Evolutionary conservation across 2,797 vertebrate genomes (phyloP).

Genomic region (Heteromormyrus szaboi): DNA sequence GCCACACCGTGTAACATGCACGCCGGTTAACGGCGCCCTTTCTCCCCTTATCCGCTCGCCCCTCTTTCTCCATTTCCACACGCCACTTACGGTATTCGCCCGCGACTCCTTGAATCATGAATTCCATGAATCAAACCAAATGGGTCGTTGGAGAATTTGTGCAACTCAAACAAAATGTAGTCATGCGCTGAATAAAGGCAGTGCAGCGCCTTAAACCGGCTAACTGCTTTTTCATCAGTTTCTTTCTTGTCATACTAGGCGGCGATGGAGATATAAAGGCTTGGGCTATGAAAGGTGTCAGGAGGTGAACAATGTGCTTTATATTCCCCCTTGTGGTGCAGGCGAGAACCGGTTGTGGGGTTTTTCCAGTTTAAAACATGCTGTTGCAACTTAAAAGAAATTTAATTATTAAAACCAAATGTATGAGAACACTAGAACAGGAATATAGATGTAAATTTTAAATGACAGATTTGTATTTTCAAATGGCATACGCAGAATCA

Average conservation of each 20-base stretch:
- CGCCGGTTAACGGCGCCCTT: background rate
- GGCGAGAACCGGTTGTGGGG: background rate
- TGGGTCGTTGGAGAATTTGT: background rate
- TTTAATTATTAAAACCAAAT: background rate
- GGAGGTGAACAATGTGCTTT: background rate
- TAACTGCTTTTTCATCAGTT: background rate
- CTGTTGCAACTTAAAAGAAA: background rate
- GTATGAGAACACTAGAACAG: background rate
- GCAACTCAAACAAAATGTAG: background rate
- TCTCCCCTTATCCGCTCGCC: background rate
- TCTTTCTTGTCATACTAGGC: background rate
- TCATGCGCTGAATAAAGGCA: background rate
- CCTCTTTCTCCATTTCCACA: background rate
- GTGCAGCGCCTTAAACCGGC: background rate
- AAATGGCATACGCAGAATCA: background rate
- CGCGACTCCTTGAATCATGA: background rate
- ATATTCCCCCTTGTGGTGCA: slow-evolving; percentile 9
- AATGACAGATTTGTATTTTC: background rate
- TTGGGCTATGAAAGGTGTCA: background rate
- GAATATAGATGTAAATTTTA: background rate
- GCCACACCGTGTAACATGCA: background rate
- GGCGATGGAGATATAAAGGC: background rate
- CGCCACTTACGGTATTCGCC: background rate
- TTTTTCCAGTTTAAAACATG: background rate
- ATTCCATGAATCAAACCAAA: background rate